Base-by-base conservation (phyloP, 2,888 invertebrate genomes). In the Isoperla grammatica region DNA sequence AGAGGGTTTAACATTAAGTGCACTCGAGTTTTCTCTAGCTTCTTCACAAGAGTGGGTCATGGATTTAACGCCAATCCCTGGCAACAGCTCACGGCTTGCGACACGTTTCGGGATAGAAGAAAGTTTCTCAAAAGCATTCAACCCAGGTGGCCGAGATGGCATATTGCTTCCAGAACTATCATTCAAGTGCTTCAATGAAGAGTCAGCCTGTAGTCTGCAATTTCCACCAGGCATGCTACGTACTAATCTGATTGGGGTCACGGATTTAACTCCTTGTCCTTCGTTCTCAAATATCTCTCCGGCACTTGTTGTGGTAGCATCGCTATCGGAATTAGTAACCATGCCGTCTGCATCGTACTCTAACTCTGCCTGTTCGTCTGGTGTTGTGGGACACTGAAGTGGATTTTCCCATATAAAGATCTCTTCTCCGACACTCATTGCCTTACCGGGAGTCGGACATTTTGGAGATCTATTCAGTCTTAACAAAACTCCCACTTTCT, bases 331-430 rank as follows among this genome's bases (percentile, higher is more conserved):
- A 50, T 50, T 50, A 22, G 50, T 56, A 12, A 58, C 59, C 8
- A 49, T 48, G 5, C 40, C 53, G 12, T 42, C 45, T 55, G 81
- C 83, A 67, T 87, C 86, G 64, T 81, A 84, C 68, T 86, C 86
- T 9, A 87, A 75, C 55, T 87, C 86, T 0, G 82, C 83, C 69
- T 86, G 86, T 68, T 87, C 87, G 68, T 87, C 86, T 0, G 87
- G 87, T 1, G 87, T 87, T 55, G 81, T 80, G 2, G 82, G 81
- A 60, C 79, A 64, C 15, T 86, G 86, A 39, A 88, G 72, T 0
- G 89, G 88, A 76, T 89, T 89, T 71, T 88, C 88, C 89, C 89
- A 89, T 20, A 89, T 72, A 69, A 87, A 89, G 53, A 89, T 84
- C 67, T 87, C 87, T 62, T 76, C 74, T 22, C 63, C 63, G 6